Conservation (phyloP, 2,888 invertebrate genomes). For the Phengaris arion region DNA sequence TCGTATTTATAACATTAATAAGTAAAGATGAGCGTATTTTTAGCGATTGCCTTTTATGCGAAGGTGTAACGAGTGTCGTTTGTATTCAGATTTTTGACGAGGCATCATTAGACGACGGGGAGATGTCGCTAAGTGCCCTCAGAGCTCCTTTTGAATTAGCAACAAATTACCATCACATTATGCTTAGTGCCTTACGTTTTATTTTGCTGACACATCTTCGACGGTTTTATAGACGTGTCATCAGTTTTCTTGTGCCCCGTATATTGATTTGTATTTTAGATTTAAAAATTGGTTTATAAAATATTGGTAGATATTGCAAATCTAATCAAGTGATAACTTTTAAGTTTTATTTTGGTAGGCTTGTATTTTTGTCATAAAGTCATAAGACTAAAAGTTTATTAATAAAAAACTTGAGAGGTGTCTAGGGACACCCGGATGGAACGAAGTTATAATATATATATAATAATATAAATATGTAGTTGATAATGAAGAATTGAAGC, state of each 20-base stretch:
- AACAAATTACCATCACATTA: conserved; percentile 24
- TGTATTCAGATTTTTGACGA: conserved; percentile 27
- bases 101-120: background rate
- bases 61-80: background rate
- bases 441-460: no score
- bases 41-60: background rate
- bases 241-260: background rate
- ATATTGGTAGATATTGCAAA: no score
- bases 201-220: conserved; percentile 26
- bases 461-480: no score
- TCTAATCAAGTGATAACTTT: no score
- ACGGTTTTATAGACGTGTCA: conserved; percentile 1
- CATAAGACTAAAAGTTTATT: no score
- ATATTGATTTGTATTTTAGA: background rate
- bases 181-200: conserved; percentile 15
- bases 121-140: background rate
- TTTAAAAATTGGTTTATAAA: background rate
- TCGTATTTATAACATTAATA: background rate
- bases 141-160: conserved; percentile 17
- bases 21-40: background rate
- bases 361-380: no score
- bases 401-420: no score
- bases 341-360: no score
- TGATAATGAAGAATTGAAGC: no score
- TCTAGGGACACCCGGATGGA: no score